Evolutionary conservation across 2,888 invertebrate genomes (phyloP), one percentile per base, ranked within the genome.

Genomic region (Lottia scabra): DNA sequence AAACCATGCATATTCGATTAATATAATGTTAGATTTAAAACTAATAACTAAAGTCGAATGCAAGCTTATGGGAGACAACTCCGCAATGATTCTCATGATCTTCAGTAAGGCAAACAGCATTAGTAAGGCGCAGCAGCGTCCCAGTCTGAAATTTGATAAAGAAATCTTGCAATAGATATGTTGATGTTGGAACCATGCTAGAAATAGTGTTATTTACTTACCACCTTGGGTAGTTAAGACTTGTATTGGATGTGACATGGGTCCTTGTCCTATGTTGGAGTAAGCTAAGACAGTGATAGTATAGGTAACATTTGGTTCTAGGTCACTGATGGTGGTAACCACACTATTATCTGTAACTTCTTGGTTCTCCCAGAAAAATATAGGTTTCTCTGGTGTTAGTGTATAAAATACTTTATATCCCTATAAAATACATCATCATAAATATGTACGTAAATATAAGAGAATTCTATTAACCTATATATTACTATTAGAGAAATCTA

Each of bases 351-450:
- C 96, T 90, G 95, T 96, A 91, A 97, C 96, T 87, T 98, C 95
- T 91, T 96, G 96, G 5, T 95, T 95, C 85, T 95, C 93, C 98
- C 98, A 98, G 46, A 95, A 94, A 75, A 95, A 94, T 91, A 97
- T 93, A 13, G 94, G 93, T 80, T 95, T 93, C 79, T 94, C 94
- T 27, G 97, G 94, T 84, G 96, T 95, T 79, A 94, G 95, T 6
- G 98, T 97, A 91, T 97, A 99, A 91, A 95, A 98, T 77, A 99
- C 96, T 91, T 97, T 97, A 92, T 98, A 98, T 81, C 96, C 97
- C 98, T 98, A 91, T 5, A 78, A 46, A 44, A 72, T 23, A 19
- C 5, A 67, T 43, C 4, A 19, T 6, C 15, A 30, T 38, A 16
- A 46, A 62, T 48, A 8, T 45, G 16, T 19, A 67, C 46, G 48